Evolutionary conservation across 2,888 invertebrate genomes (phyloP), one percentile per base, ranked within the genome.

Genomic region (Stenodema calcarata): DNA sequence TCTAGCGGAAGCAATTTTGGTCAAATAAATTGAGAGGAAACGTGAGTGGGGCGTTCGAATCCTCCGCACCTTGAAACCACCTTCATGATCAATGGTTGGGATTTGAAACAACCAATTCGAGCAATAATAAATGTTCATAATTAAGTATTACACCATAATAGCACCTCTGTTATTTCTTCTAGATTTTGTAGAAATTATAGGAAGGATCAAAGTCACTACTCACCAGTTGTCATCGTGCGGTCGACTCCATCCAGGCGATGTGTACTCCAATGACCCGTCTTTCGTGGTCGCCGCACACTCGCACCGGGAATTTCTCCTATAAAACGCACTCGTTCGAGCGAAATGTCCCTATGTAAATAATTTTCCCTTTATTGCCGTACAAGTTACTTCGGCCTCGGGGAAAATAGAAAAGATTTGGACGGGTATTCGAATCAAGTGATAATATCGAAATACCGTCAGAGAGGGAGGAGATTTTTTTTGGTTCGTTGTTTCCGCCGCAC

Each of bases 151-250:
- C n/a, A n/a, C n/a, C n/a, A n/a, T n/a, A n/a, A n/a, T n/a, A n/a
- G n/a, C n/a, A n/a, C n/a, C n/a, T n/a, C n/a, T n/a, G n/a, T 7
- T 35, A 47, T 47, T 47, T 47, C 1, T 47, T 47, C 3, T 47
- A 12, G 14, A 50, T 50, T 50, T 35, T 1, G 14, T 50, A 0
- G 1, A n/a, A 16, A n/a, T 16, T 9, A 50, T 0, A 27, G 7
- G 27, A 12, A 27, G 0, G n/a, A n/a, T 41, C 35, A 35, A 7
- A 35, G 75, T 41, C 3, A 35, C 41, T 30, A 3, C 83, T 83
- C 42, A 83, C 83, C 83, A 30, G 83, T 83, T 70, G 83, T 83
- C 83, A 83, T 83, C 83, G 83, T 70, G 69, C 41, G 62, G 73
- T 70, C 30, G 83, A 41, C 83, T 28, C 83, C 83, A 83, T 83